Conservation (phyloP, 2,113 vertebrate genomes). For the Myrmecophaga tridactyla region DNA sequence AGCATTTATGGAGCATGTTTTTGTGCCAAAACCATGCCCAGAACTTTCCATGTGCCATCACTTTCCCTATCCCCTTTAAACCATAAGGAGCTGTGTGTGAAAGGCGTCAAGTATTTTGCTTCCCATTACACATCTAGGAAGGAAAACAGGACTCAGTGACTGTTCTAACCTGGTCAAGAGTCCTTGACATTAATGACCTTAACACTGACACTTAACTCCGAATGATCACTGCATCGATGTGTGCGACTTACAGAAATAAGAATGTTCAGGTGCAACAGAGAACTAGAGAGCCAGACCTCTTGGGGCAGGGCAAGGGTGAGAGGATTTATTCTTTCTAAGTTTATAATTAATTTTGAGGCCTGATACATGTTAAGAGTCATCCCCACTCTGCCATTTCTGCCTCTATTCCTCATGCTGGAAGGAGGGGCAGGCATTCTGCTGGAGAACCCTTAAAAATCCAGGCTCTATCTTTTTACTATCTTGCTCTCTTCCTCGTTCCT, state of each 20-base stretch:
- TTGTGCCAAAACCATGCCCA: background rate
- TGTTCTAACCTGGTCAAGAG: background rate
- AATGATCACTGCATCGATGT: background rate
- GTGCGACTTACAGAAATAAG: background rate
- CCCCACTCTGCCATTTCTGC: accelerated
- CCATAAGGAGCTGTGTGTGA: background rate
- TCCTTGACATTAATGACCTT: background rate
- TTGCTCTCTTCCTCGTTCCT: background rate
- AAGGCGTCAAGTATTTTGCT: background rate
- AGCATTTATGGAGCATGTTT: background rate
- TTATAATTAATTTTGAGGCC: background rate
- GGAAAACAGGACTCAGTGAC: background rate
- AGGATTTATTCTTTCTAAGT: background rate
- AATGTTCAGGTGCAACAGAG: accelerated
- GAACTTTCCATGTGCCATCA: no score
- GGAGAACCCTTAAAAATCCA: no score
- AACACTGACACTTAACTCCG: background rate
- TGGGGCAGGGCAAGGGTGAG: background rate
- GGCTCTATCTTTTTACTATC: background rate
- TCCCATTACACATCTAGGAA: background rate
- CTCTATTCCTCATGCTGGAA: background rate
- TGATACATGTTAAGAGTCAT: background rate
- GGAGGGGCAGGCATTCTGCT: no score
- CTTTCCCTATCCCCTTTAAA: background rate
- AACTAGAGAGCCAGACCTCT: background rate